Conservation (phyloP, 1,140 invertebrate species). For the Watersipora subatra region DNA sequence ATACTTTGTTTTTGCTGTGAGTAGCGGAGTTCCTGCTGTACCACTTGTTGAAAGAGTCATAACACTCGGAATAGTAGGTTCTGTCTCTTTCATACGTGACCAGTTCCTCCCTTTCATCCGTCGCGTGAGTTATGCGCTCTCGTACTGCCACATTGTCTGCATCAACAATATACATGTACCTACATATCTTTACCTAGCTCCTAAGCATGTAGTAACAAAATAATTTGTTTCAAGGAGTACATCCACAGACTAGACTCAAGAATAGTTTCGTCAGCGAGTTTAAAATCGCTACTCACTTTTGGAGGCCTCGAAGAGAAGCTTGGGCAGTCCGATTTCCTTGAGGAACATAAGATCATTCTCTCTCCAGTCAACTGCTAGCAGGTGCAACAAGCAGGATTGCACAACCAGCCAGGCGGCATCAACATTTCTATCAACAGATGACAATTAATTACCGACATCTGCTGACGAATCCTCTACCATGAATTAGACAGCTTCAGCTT, state of each 20-base stretch:
- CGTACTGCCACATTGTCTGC: slow-evolving; percentile 31
- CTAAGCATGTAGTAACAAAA: too few relatives aligned
- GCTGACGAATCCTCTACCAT: too few relatives aligned
- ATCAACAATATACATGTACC: not conserved
- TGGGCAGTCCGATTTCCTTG: slow-evolving; percentile 25
- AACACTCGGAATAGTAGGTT: slow-evolving; percentile 2
- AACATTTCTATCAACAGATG: slow-evolving; percentile 17
- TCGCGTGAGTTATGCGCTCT: slow-evolving; percentile 14
- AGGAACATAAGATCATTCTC: slow-evolving; percentile 32
- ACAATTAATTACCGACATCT: too few relatives aligned
- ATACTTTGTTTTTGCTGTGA: too few relatives aligned
- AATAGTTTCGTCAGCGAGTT: not conserved
- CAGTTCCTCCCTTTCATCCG: slow-evolving; percentile 28
- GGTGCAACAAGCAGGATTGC: slow-evolving; percentile 28
- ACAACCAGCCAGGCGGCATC: slow-evolving; percentile 29
- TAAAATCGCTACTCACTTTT: slow-evolving; percentile 18
- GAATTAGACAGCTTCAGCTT: too few relatives aligned
- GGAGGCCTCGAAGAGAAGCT: slow-evolving; percentile 25
- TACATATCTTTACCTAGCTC: not conserved
- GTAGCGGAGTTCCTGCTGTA: too few relatives aligned
- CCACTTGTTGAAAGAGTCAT: slow-evolving; percentile 20
- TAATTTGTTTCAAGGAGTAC: too few relatives aligned
- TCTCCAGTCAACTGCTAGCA: slow-evolving; percentile 36
- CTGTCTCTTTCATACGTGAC: slow-evolving; percentile 18
- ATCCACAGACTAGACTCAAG: too few relatives aligned